Evolutionary conservation across 2,888 invertebrate genomes (phyloP).

Genomic region (Nycteola revayana): DNA sequence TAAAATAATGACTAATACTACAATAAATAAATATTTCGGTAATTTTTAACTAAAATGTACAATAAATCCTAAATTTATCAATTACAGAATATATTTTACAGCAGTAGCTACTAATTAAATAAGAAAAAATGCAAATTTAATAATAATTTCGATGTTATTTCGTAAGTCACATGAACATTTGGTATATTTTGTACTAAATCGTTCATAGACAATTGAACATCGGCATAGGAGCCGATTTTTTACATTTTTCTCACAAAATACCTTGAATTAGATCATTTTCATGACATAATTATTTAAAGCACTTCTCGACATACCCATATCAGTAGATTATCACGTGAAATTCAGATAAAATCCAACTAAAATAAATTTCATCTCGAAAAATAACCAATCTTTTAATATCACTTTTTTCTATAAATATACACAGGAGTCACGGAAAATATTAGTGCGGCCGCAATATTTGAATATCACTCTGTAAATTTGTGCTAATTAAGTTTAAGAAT

Average conservation of each 20-base stretch:
- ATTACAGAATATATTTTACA: no score
- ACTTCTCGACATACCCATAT: constrained; percentile 32
- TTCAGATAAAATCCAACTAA: constrained; percentile 9
- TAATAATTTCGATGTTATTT: constrained; percentile 12
- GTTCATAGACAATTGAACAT: constrained; percentile 39
- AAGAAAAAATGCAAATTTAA: no score
- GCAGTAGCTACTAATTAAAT: no score
- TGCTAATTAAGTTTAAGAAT: constrained; percentile 6
- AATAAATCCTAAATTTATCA: no score
- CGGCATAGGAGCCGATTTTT: constrained; percentile 11
- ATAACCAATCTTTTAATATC: constrained; percentile 26
- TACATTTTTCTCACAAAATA: constrained; percentile 3
- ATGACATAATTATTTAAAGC: neutral
- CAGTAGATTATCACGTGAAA: constrained; percentile 4
- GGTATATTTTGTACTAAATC: constrained; percentile 22
- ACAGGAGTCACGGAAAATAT: constrained; percentile 46
- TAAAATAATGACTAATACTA: no score
- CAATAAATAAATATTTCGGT: no score
- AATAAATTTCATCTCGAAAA: constrained; percentile 19
- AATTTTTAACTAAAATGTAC: no score
- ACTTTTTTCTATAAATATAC: constrained; percentile 38
- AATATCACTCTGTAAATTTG: constrained; percentile 2
- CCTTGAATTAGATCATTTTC: neutral
- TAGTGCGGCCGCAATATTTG: constrained; percentile 22
- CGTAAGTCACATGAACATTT: constrained; percentile 50